phyloP scores from a whole-genome alignment of 2,113 vertebrate genomes.

The Scolopax mira region DNA sequence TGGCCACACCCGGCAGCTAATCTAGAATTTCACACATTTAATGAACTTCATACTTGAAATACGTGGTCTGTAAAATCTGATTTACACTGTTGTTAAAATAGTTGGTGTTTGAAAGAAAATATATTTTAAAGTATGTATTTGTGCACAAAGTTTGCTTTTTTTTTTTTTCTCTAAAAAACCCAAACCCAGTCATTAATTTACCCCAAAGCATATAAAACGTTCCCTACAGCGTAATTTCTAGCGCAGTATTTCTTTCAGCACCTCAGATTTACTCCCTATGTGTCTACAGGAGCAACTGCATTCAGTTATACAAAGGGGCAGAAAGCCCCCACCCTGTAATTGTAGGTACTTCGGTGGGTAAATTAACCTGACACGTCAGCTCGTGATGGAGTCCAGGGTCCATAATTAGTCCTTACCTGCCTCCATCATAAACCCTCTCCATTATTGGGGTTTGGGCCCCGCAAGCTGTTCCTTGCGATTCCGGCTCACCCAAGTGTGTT shows the following conservation, averaged over 20 bases:
- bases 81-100: slow-evolving; percentile 74
- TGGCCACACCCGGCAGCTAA: slow-evolving; percentile 72
- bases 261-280: slow-evolving; percentile 65
- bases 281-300: slow-evolving; percentile 29
- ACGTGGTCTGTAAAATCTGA: slow-evolving; percentile 76
- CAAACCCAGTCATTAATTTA: slow-evolving; percentile 64
- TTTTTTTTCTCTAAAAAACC: not conserved
- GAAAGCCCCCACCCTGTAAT: not conserved
- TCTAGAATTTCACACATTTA: slow-evolving; percentile 79
- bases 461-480: not conserved
- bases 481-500: not conserved
- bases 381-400: slow-evolving; percentile 25
- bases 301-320: slow-evolving; percentile 2
- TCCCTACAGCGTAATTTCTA: slow-evolving; percentile 66
- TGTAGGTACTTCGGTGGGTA: not conserved
- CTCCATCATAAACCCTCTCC: not conserved
- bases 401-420: slow-evolving; percentile 40
- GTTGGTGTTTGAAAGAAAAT: slow-evolving; percentile 58
- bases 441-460: not conserved
- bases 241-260: slow-evolving; percentile 78
- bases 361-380: slow-evolving; percentile 41
- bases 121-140: slow-evolving; percentile 63
- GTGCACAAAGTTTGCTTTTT: slow-evolving; percentile 47
- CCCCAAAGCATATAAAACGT: slow-evolving; percentile 51
- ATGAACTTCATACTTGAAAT: slow-evolving; percentile 79